phyloP scores from a whole-genome alignment of 2,113 vertebrate genomes.

The Pagrus major region DNA sequence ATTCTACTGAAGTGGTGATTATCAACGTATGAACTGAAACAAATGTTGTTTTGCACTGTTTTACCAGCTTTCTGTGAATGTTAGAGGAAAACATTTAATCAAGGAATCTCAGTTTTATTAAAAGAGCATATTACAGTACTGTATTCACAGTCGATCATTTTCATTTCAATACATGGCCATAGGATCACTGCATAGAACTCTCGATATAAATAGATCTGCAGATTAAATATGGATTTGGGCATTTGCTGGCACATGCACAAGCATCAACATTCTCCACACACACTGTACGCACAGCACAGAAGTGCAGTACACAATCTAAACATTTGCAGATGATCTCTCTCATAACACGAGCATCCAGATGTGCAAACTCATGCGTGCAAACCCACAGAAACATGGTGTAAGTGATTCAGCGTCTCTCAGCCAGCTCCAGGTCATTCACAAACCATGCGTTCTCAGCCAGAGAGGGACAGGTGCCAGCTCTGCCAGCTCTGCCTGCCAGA shows the following conservation, averaged over 20 bases:
- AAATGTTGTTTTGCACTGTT: constrained; percentile 37
- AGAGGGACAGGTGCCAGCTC: constrained; percentile 77
- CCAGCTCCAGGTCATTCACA: constrained; percentile 79
- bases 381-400: constrained; percentile 53
- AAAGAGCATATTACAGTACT: background rate
- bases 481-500: constrained; percentile 72
- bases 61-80: constrained; percentile 12
- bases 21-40: constrained; percentile 42
- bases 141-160: constrained; percentile 12
- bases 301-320: constrained; percentile 39
- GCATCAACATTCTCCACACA: constrained; percentile 6
- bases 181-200: background rate
- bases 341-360: constrained; percentile 51
- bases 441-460: constrained; percentile 70
- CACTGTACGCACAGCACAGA: constrained; percentile 10
- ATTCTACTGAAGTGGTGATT: constrained; percentile 26
- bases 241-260: constrained; percentile 24
- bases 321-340: constrained; percentile 54
- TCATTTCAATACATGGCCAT: background rate
- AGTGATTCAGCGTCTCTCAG: constrained; percentile 71
- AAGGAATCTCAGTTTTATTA: background rate
- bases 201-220: constrained; percentile 30
- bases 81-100: constrained; percentile 37
- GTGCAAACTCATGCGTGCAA: constrained; percentile 66
- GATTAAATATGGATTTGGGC: constrained; percentile 52